These are phyloP conservation scores for Heterodera carotae DNA, from an alignment of 1,140 invertebrate species.

Conservation along the genomic window DNA sequence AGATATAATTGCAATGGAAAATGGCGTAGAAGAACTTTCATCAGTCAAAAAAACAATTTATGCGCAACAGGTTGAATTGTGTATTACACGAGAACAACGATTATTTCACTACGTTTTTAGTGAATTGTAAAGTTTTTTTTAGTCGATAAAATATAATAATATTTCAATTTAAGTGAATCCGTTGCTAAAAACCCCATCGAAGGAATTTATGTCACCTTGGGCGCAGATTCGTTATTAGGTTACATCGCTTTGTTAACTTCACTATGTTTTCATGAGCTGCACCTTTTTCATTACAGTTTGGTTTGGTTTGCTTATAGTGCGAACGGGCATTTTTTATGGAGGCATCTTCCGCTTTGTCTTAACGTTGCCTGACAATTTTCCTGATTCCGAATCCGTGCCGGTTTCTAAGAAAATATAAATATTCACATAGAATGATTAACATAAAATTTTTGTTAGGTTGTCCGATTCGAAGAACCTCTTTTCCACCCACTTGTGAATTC, in stretches of 20 bases:
- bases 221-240: conserved; percentile 23
- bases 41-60: neutral
- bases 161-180: conserved; percentile 18
- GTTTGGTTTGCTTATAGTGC: conserved; percentile 31
- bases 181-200: conserved; percentile 33
- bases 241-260: neutral
- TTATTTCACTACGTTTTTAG: conserved; percentile 17
- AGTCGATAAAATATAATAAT: neutral
- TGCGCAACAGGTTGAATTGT: neutral
- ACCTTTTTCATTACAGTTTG: conserved; percentile 23
- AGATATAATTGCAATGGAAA: neutral
- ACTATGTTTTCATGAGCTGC: no score
- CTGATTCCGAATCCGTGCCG: conserved; percentile 19
- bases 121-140: conserved; percentile 14
- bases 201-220: conserved; percentile 27
- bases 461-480: conserved; percentile 24
- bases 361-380: conserved; percentile 32
- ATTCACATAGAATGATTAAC: no score
- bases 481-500: conserved; percentile 26
- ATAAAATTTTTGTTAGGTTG: neutral
- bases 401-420: conserved; percentile 13
- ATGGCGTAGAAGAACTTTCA: neutral
- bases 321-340: conserved; percentile 32
- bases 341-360: conserved; percentile 32
- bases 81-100: conserved; percentile 11